Evolutionary conservation across 2,797 vertebrate genomes (phyloP).

Genomic region (Gymnodraco acuticeps): DNA sequence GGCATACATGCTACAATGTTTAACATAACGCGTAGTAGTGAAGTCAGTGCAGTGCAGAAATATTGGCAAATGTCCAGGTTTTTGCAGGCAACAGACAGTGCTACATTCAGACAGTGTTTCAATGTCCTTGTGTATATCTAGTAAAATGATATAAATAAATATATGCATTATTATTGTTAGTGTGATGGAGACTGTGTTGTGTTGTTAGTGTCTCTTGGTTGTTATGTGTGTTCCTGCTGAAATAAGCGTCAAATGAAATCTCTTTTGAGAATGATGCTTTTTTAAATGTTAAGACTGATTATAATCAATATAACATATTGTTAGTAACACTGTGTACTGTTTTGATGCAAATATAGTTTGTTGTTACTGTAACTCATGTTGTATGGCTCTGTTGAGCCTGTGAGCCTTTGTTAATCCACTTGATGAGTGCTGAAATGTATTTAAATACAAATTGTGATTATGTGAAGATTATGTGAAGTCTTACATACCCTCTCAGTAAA

Average conservation of each 20-base stretch:
- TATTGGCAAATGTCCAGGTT: conserved; percentile 36
- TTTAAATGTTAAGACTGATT: too few species aligned
- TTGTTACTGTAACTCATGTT: neutral
- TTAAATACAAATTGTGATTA: conserved; percentile 69
- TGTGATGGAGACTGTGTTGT: too few species aligned
- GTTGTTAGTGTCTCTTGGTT: too few species aligned
- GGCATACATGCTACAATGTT: conserved; percentile 26
- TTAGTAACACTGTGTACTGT: neutral
- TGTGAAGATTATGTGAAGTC: conserved; percentile 53
- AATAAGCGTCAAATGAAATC: too few species aligned
- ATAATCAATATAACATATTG: neutral
- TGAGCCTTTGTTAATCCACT: conserved; percentile 42
- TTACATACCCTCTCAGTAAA: conserved; percentile 59
- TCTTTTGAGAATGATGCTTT: too few species aligned
- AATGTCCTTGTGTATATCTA: neutral
- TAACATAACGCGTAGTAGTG: conserved; percentile 20
- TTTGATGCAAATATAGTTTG: neutral
- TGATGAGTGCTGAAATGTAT: conserved; percentile 53
- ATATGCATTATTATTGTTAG: neutral
- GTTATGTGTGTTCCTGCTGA: too few species aligned
- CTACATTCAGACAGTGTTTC: neutral
- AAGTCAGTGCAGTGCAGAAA: conserved; percentile 16
- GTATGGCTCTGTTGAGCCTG: neutral
- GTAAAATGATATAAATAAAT: neutral
- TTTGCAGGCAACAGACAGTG: conserved; percentile 2